A percentile compares a stretch with the other conserved stretches of the same genome.
These are phyloP conservation scores for Prunella fulvescens DNA, from an alignment of 2,113 vertebrate species.

Conservation along the genomic window DNA sequence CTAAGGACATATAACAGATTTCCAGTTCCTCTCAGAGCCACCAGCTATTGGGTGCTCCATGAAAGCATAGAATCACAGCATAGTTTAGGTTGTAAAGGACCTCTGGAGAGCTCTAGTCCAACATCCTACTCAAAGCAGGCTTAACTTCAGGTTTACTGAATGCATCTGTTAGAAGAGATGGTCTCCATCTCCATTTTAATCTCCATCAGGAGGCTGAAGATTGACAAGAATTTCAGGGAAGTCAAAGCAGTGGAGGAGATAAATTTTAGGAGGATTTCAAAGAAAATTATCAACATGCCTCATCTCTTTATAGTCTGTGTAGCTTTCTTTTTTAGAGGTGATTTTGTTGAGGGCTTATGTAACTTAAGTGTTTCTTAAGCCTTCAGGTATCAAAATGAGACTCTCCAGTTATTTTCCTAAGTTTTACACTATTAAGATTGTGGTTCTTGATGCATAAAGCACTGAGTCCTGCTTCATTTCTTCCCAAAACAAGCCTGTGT, in stretches of 20 bases:
- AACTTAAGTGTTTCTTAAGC: neutral
- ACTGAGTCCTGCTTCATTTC: neutral
- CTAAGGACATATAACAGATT: slow-evolving; percentile 14
- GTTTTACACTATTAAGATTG: neutral
- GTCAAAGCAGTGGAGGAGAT: neutral
- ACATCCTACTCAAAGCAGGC: neutral
- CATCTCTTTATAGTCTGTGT: neutral
- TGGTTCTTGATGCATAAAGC: neutral
- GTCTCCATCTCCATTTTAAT: neutral
- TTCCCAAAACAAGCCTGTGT: neutral
- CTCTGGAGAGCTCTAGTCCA: neutral
- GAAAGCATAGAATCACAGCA: neutral
- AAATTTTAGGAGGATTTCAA: neutral
- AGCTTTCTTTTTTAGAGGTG: neutral
- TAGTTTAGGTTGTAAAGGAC: neutral
- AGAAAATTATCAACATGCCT: neutral
- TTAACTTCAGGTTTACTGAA: neutral
- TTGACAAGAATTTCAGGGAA: neutral
- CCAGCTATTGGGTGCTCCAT: neutral
- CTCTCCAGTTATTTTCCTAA: neutral
- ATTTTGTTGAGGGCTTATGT: neutral
- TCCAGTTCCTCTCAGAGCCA: neutral
- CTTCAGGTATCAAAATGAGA: neutral
- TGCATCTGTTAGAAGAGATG: neutral
- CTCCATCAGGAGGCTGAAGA: neutral